Conservation (phyloP, 2,113 vertebrate species). For the Tetraodon nigroviridis region DNA sequence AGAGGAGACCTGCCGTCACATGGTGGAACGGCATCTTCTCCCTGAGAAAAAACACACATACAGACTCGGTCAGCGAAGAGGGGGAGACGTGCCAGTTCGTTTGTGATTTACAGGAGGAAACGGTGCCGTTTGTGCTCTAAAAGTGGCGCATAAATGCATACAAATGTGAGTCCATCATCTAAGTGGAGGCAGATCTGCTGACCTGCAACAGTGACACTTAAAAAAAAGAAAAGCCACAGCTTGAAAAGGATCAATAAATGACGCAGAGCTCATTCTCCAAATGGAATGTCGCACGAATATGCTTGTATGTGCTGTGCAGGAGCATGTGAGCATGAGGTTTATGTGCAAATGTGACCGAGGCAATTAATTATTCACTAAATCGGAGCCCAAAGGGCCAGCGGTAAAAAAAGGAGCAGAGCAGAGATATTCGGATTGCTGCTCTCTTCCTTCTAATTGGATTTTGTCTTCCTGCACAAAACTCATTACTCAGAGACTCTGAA, state of each 20-base stretch:
- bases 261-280: slow-evolving; percentile 46
- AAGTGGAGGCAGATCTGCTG: not conserved
- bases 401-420: slow-evolving; percentile 30
- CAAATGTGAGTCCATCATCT: not conserved
- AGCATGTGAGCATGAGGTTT: not conserved
- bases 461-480: slow-evolving; percentile 2
- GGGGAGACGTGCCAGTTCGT: not conserved
- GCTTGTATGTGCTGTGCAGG: not conserved
- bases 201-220: slow-evolving; percentile 10
- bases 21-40: slow-evolving; percentile 99
- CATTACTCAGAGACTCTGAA: not conserved
- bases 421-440: slow-evolving; percentile 16
- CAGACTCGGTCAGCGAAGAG: not conserved
- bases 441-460: slow-evolving; percentile 39
- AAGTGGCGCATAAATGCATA: not conserved
- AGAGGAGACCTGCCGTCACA: slow-evolving; percentile 95
- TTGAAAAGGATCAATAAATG: slow-evolving; percentile 26
- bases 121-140: not conserved
- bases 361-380: slow-evolving; percentile 59
- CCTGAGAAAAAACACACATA: slow-evolving; percentile 64
- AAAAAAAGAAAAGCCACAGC: slow-evolving; percentile 13
- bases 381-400: slow-evolving; percentile 33
- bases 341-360: slow-evolving; percentile 35
- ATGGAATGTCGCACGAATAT: slow-evolving; percentile 19
- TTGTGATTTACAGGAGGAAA: not conserved